Conservation (phyloP, 2,113 vertebrate species). For the Daphoenositta chrysoptera region DNA sequence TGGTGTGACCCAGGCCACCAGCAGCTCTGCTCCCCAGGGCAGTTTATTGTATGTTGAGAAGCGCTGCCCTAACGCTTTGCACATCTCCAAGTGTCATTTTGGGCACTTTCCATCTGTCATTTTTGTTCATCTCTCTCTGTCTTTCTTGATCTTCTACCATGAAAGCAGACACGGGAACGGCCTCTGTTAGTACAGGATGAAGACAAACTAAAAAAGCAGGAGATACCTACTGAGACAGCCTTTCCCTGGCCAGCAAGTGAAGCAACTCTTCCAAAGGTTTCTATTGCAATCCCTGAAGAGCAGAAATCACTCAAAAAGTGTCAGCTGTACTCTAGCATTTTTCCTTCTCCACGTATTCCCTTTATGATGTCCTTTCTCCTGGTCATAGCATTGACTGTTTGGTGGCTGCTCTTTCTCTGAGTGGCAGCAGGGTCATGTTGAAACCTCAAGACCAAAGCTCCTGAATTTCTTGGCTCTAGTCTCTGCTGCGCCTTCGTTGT, state of each 20-base stretch:
- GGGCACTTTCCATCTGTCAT: conserved; percentile 80
- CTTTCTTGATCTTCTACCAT: conserved; percentile 89
- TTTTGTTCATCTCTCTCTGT: conserved; percentile 92
- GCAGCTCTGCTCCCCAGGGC: neutral
- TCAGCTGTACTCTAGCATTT: conserved; percentile 74
- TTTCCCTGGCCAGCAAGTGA: conserved; percentile 68
- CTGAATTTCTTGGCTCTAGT: conserved; percentile 50
- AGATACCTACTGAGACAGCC: conserved; percentile 75
- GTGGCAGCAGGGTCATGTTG: conserved; percentile 42
- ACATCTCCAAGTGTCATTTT: conserved; percentile 80
- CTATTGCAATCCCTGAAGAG: conserved; percentile 83
- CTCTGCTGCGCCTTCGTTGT: conserved; percentile 42
- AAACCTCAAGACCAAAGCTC: conserved; percentile 70
- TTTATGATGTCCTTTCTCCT: conserved; percentile 86
- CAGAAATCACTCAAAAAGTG: conserved; percentile 75
- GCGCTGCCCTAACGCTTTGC: conserved; percentile 68
- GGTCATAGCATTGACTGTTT: conserved; percentile 81
- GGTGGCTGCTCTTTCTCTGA: conserved; percentile 90
- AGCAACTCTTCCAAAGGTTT: conserved; percentile 78
- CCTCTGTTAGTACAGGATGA: conserved; percentile 83
- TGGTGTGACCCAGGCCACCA: neutral
- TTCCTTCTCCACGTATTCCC: conserved; percentile 77
- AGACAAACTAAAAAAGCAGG: conserved; percentile 83
- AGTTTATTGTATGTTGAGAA: neutral
- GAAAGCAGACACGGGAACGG: conserved; percentile 83